These are phyloP conservation scores for Campylorhamphus procurvoides DNA, from an alignment of 2,113 vertebrate species.

Conservation along the genomic window DNA sequence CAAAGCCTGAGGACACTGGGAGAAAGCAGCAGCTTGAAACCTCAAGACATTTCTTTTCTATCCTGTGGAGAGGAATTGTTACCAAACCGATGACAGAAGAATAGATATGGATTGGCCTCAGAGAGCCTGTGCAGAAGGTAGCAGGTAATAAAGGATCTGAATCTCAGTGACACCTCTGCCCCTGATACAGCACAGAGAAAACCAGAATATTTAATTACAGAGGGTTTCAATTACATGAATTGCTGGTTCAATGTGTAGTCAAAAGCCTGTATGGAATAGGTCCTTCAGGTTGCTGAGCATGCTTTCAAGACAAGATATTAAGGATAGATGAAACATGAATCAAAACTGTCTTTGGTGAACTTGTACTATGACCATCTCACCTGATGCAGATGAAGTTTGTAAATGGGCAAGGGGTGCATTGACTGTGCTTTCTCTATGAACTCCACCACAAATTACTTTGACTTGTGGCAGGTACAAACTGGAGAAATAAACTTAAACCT, in stretches of 20 bases:
- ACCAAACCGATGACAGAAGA: not conserved
- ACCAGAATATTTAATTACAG: not conserved
- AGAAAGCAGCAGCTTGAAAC: not conserved
- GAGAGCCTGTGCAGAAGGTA: not conserved
- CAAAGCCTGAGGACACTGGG: not conserved
- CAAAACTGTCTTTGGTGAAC: not conserved
- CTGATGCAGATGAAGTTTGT: not conserved
- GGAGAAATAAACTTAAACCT: conserved; percentile 10
- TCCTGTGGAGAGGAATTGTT: not conserved
- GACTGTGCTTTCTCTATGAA: not conserved
- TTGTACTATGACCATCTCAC: not conserved
- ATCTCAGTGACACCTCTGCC: not conserved
- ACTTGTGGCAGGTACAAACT: not conserved
- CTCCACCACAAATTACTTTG: not conserved
- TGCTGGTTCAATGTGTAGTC: not conserved
- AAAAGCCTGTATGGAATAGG: not conserved
- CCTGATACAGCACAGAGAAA: not conserved
- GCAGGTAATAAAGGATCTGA: not conserved
- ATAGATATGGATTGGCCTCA: not conserved
- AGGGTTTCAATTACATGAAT: not conserved
- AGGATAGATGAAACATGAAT: not conserved
- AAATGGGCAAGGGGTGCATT: not conserved
- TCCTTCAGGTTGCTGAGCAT: not conserved
- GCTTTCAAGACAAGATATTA: not conserved
- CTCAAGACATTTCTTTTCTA: not conserved